phyloP scores from a whole-genome alignment of 2,113 vertebrate genomes.

The Carettochelys insculpta region DNA sequence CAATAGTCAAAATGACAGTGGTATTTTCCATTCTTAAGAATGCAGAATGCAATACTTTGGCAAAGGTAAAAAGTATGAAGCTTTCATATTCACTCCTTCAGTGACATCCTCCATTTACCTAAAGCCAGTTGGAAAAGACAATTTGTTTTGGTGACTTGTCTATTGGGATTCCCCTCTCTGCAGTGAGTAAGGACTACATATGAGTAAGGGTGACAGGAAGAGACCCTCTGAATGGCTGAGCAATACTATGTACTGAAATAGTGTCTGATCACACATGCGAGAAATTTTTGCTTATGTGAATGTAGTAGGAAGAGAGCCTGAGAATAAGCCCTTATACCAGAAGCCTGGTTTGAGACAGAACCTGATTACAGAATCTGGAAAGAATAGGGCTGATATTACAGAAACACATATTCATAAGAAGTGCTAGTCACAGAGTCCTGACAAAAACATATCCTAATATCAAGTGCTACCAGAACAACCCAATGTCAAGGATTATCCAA shows the following conservation, averaged over 20 bases:
- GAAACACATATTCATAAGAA: too few species aligned
- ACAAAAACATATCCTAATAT: too few species aligned
- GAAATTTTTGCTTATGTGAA: background rate
- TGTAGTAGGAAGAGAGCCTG: too few species aligned
- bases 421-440: too few species aligned
- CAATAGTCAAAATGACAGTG: background rate
- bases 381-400: too few species aligned
- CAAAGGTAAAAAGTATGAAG: accelerated
- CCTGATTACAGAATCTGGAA: too few species aligned
- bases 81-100: background rate
- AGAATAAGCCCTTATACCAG: too few species aligned
- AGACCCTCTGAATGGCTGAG: background rate
- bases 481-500: too few species aligned
- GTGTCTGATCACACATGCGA: background rate
- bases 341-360: too few species aligned
- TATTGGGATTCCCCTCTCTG: background rate
- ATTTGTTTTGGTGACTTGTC: background rate
- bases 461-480: too few species aligned
- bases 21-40: accelerated
- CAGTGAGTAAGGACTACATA: background rate
- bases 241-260: background rate
- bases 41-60: background rate
- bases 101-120: background rate
- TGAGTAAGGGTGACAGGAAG: background rate
- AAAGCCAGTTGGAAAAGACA: background rate